Conservation (phyloP, 1,140 invertebrate species). For the Tetramorium simillimum region DNA sequence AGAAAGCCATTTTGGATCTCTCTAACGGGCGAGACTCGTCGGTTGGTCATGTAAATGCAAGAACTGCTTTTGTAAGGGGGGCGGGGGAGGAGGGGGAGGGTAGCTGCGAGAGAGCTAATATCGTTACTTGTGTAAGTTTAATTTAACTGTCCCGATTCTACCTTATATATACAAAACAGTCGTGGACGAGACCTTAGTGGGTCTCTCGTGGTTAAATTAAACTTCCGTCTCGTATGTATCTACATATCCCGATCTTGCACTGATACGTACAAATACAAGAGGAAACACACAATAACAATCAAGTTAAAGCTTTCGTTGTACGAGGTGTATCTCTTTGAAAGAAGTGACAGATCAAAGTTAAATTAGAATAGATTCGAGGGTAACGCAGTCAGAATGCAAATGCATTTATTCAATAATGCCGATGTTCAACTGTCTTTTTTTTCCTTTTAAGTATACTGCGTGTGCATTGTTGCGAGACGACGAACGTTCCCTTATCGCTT, state of each 20-base stretch:
- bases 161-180: slow-evolving; percentile 57
- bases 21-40: slow-evolving; percentile 52
- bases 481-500: slow-evolving; percentile 50
- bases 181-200: slow-evolving; percentile 45
- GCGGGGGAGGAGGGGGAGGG: background rate
- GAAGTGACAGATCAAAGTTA: background rate
- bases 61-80: slow-evolving; percentile 55
- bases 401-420: slow-evolving; percentile 28
- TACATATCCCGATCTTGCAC: slow-evolving; percentile 38
- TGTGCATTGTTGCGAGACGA: background rate
- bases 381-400: background rate
- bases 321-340: slow-evolving; percentile 9
- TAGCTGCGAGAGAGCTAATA: slow-evolving; percentile 49
- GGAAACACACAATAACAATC: slow-evolving; percentile 52
- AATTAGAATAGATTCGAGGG: background rate
- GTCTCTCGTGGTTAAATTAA: slow-evolving; percentile 53
- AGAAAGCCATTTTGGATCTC: slow-evolving; percentile 59
- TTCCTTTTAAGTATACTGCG: background rate
- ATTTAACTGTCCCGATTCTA: slow-evolving; percentile 52
- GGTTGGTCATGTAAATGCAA: slow-evolving; percentile 57
- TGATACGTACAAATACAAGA: slow-evolving; percentile 45
- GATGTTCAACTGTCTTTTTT: background rate
- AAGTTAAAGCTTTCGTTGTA: background rate
- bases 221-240: slow-evolving; percentile 42
- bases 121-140: slow-evolving; percentile 60